Base-by-base conservation (phyloP, 2,888 invertebrate genomes). In the Agapostemon virescens region DNA sequence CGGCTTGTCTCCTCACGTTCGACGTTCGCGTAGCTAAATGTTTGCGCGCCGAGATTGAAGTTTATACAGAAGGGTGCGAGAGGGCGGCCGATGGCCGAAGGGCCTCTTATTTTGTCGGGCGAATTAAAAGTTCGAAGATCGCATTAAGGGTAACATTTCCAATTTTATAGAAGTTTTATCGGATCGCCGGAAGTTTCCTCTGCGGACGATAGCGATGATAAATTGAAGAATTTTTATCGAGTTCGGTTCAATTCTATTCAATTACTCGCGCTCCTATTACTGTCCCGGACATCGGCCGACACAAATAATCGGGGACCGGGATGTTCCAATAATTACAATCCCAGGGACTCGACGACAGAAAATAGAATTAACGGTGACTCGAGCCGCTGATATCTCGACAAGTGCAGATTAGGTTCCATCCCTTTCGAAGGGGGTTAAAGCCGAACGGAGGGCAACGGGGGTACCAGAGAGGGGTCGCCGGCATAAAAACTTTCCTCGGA, bases 401-500 rank as follows among this genome's bases (percentile, higher is more conserved):
- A 66, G 73, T 68, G 77, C 63, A 80, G 84, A 85, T 84, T 80
- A 83, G 83, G 83, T 83, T 82, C 73, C 40, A 73, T 82, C 70
- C 36, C n/a, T 13, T n/a, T 4, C 30, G 52, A 55, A 6, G 6
- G n/a, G 38, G 69, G 33, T 78, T 76, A 82, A 82, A 71, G 74
- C 30, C 61, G 73, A 74, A 55, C 64, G 45, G n/a, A 40, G 20
- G 42, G 20, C 55, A 30, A 68, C 15, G 36, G 20, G 26, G 49
- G 15, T 38, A 49, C 2, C 17, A 1, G 23, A 11, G 9, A 1
- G 30, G 20, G 38, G 30, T 52, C 40, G 73, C 13, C 66, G 58
- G 64, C 64, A 79, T 80, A 85, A 85, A 81, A 86, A 86, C 77
- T 86, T 86, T 81, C 72, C 58, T 63, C 76, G 75, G 77, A 84